Percentiles rank a stretch among this genome's conserved stretches.
These are phyloP conservation scores for Pachliopta kotzebuea DNA, from an alignment of 2,888 invertebrate genomes.

Conservation along the genomic window DNA sequence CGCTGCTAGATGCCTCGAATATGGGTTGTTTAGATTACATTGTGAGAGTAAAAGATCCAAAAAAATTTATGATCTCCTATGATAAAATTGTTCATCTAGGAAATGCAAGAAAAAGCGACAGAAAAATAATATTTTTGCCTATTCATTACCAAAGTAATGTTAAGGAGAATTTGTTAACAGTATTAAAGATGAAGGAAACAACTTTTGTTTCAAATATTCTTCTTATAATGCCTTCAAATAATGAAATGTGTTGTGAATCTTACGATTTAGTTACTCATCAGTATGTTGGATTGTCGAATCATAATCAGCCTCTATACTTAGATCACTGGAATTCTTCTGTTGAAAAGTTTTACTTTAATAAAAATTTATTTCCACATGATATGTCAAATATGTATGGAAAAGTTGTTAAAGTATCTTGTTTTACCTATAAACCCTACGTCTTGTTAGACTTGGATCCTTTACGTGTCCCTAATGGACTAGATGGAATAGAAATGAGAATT, in stretches of 20 bases:
- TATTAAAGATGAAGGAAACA: conserved; percentile 55
- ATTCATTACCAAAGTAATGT: conserved; percentile 33
- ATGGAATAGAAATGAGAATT: conserved; percentile 78
- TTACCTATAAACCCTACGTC: conserved; percentile 82
- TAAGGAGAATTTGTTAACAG: conserved; percentile 35
- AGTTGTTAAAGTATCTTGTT: conserved; percentile 73
- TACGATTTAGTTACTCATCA: conserved; percentile 66
- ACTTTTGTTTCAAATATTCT: conserved; percentile 59
- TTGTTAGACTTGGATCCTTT: conserved; percentile 62
- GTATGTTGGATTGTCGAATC: conserved; percentile 54
- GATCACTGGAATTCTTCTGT: conserved; percentile 66
- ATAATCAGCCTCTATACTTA: conserved; percentile 48
- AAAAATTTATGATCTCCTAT: conserved; percentile 57
- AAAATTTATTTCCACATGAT: conserved; percentile 72
- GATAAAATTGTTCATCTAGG: conserved; percentile 60
- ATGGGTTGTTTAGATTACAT: conserved; percentile 74
- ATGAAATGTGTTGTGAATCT: conserved; percentile 38
- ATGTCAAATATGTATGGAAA: conserved; percentile 68
- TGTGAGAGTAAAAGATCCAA: conserved; percentile 56
- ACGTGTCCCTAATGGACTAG: conserved; percentile 56
- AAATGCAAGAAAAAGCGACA: conserved; percentile 63
- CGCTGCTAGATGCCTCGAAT: conserved; percentile 57
- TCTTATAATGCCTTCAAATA: conserved; percentile 44
- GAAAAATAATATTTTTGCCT: conserved; percentile 67
- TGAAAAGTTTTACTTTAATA: conserved; percentile 47